Conservation (phyloP, 37 sponge, comb jelly and placozoan genomes). For the Eunapius fragilis region DNA sequence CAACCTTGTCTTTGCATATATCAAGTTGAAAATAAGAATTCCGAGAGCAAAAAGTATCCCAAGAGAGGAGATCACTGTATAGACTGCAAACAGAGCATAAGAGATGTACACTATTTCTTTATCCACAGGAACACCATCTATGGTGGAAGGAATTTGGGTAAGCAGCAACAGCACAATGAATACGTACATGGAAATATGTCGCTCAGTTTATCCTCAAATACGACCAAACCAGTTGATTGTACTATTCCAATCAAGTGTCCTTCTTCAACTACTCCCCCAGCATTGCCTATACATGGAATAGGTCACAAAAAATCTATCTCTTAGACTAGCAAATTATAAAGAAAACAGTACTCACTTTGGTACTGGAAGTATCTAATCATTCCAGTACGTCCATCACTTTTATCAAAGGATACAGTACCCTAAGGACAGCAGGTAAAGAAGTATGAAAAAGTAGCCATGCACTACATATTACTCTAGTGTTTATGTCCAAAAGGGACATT, state of each 20-base stretch:
- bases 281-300: not conserved
- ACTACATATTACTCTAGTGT: too few relatives aligned
- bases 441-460: too few relatives aligned
- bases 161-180: not conserved
- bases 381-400: constrained; percentile 32
- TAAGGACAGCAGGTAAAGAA: too few relatives aligned
- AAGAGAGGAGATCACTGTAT: constrained; percentile 12
- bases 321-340: not conserved
- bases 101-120: constrained; percentile 5
- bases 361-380: constrained; percentile 59
- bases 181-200: not conserved
- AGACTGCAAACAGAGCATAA: constrained; percentile 7
- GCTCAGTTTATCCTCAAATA: not conserved
- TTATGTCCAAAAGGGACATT: too few relatives aligned
- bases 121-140: constrained; percentile 24
- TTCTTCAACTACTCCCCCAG: not conserved
- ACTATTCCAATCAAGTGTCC: not conserved
- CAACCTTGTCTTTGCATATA: constrained; percentile 61
- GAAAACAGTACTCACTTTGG: constrained; percentile 27
- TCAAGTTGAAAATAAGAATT: constrained; percentile 46
- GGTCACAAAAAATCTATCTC: not conserved
- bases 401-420: constrained; percentile 40
- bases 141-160: not conserved
- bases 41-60: not conserved
- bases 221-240: not conserved